Percentiles rank a stretch among this genome's conserved stretches.
phyloP scores from a whole-genome alignment of 2,113 vertebrate species.

The Carassius carassius region DNA sequence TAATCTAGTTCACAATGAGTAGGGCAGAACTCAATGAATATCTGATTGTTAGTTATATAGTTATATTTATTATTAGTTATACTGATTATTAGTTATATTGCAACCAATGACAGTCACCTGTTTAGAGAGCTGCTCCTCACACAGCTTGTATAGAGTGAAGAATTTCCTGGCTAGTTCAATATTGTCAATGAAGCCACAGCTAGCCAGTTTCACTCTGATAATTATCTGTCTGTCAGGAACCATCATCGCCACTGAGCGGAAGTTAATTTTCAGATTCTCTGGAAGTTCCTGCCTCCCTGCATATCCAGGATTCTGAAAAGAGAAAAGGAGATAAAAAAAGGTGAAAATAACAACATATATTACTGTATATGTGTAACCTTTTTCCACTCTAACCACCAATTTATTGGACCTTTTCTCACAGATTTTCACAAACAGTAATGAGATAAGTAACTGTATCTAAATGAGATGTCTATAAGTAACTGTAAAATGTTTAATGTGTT shows the following conservation, averaged over 20 bases:
- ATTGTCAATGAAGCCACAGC: constrained; percentile 93
- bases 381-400: background rate
- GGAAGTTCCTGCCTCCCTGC: constrained; percentile 95
- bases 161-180: constrained; percentile 91
- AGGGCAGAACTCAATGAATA: too few species aligned
- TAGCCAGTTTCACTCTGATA: constrained; percentile 94
- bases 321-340: background rate
- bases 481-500: background rate
- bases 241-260: constrained; percentile 98
- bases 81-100: background rate
- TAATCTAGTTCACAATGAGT: background rate
- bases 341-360: background rate
- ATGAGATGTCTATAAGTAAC: background rate
- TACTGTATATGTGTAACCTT: background rate
- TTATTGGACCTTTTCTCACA: background rate
- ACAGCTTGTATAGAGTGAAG: constrained; percentile 92
- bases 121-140: constrained; percentile 96
- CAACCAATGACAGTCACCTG: constrained; percentile 78
- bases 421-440: background rate
- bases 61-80: too few species aligned
- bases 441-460: background rate
- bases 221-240: constrained; percentile 97
- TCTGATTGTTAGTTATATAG: too few species aligned
- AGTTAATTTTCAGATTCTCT: constrained; percentile 97
- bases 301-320: constrained; percentile 91